phyloP scores from a whole-genome alignment of 2,797 vertebrate species.

The Squalus acanthias region DNA sequence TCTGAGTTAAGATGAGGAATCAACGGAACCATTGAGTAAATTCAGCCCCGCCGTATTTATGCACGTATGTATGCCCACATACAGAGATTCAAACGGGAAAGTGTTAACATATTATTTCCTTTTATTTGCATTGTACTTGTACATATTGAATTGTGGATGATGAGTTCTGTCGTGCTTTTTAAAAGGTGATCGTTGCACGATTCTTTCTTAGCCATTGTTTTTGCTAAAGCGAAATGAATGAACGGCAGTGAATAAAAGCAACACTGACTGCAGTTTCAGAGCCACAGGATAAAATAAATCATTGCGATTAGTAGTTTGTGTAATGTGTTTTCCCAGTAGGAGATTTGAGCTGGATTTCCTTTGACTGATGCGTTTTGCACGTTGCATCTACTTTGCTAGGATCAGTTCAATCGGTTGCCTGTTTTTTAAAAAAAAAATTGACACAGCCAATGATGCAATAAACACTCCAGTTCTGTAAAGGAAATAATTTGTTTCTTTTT shows the following conservation, averaged over 20 bases:
- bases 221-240: background rate
- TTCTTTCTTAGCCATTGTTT: background rate
- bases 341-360: background rate
- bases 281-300: background rate
- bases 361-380: background rate
- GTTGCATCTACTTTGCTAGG: background rate
- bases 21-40: background rate
- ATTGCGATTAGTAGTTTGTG: background rate
- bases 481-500: background rate
- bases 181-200: background rate
- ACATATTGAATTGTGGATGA: background rate
- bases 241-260: background rate
- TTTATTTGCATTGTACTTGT: background rate
- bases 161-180: background rate
- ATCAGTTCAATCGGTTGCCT: background rate
- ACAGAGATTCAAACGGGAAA: background rate
- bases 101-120: background rate
- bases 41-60: background rate
- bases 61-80: background rate
- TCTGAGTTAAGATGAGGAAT: background rate
- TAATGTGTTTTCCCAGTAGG: background rate
- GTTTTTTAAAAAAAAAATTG: background rate
- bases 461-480: background rate
- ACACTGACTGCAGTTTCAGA: background rate
- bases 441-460: background rate